Base-by-base conservation (phyloP, 1,140 invertebrate species). In the Chironomus striatipennis region DNA sequence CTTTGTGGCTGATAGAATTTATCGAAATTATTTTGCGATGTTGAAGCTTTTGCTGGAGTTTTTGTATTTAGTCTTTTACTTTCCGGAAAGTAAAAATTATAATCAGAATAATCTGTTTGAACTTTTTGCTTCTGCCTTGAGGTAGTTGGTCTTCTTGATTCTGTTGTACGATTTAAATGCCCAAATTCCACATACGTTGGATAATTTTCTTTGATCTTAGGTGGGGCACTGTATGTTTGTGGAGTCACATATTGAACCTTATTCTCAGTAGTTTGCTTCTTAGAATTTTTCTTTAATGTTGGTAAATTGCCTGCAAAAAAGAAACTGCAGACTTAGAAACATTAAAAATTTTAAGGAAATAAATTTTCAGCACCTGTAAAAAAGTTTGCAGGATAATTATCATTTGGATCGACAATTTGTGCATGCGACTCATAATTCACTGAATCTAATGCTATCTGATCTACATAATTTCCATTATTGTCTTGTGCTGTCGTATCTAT, bases 401-500 rank as follows among this genome's bases (percentile, higher is more conserved):
- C 47, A 57, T 7, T 5, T 57, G 47, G 12, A 1, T 12, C 47
- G 4, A 57, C 5, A 57, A 4, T 15, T 57, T 57, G 47, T n/a
- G 47, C 12, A 12, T 12, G 47, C 12, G 47, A 57, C n/a, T 12
- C 47, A 57, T 57, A 57, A 57, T 57, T 57, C 4, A 70, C 65
- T 70, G 65, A 70, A 70, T 70, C 65, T 21, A 21, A 18, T 21
- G 65, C 65, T 18, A 70, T 70, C 18, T 70, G 65, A 70, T 70
- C 65, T 5, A 70, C 20, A 21, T 70, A 70, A 21, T 70, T 70
- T 70, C 65, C 65, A 70, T 70, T 17, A 21, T 17, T 70, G 20
- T 70, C 65, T 18, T 20, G 20, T 70, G 65, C 65, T 21, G 5
- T 4, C 3, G 17, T 70, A 12, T 70, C 65, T 10, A 18, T 70